Base-by-base conservation (phyloP, 1,140 invertebrate species). In the Diabrotica undecimpunctata region DNA sequence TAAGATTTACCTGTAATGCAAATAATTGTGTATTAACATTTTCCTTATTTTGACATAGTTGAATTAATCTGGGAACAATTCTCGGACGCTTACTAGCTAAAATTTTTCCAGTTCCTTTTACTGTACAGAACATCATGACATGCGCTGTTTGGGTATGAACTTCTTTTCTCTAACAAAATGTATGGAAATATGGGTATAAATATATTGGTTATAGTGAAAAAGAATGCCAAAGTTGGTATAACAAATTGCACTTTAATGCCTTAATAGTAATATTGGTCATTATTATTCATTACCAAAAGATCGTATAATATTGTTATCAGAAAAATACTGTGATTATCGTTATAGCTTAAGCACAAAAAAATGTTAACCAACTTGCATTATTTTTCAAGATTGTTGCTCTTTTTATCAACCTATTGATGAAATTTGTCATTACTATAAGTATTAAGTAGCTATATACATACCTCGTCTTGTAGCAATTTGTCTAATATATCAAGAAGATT, bases 121-220 rank as follows among this genome's bases (percentile, higher is more conserved):
- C 66, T 9, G 76, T 78, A 13, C 73, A 74, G 35, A 77, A 74
- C 70, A 76, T 71, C 9, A 77, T 70, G 2, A 68, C 71, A 35
- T 63, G 58, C 14, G 74, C 72, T 8, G 74, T 71, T 25, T 67
- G 69, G n/a, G 66, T 68, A 66, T 74, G 70, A 13, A 75, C 65
- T 13, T 71, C 66, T 35, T 8, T 13, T 52, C 65, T 61, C 73
- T 75, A 36, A n/a, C 64, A 75, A 25, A 25, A 25, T 25, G 4
- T 1, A 25, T 25, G 25, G 4, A 25, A 25, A 4, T 25, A 41
- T 9, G 36, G 4, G 5, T 11, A 11, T 35, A 38, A 35, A 51
- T n/a, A 38, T n/a, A 61, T 54, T 13, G 61, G 14, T 8, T 37
- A 11, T 35, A 54, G 38, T 41, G 35, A 13, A 58, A 53, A 53